Base-by-base conservation (phyloP, 2,888 invertebrate genomes). In the Euzophera pinguis region DNA sequence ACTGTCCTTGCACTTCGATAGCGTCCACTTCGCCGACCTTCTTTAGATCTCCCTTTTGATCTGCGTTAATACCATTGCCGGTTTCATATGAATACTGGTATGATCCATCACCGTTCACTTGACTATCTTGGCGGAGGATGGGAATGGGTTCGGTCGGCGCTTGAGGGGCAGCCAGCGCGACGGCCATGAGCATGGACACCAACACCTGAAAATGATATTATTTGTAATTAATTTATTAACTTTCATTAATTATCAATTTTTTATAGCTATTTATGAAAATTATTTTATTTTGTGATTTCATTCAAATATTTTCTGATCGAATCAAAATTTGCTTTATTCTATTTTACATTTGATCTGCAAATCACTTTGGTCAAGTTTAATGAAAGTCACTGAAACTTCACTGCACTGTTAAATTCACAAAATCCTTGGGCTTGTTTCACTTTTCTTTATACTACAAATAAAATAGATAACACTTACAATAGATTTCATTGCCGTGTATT, bases 11-110 rank as follows among this genome's bases (percentile, higher is more conserved):
- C 3, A 93, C 94, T 51, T 92, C 91, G 53, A 90, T 69, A 16
- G 89, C 84, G 27, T 92, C 91, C 0, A 82, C 78, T 1, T 91
- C 91, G 1, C 92, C 92, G 1, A 90, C 86, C 73, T 91, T 92
- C 81, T 92, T 92, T 65, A 92, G 69, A 59, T 86, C 91, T 47
- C 93, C 93, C 60, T 90, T 90, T 67, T 93, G 93, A 55, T 92
- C 89, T 27, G 90, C 93, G 42, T 81, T 77, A 65, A 94, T 94
- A 43, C 93, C 93, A 65, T 94, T 93, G 39, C 92, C 93, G 42
- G 94, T 93, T 73, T 94, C 93, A 68, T 91, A 94, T 37, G 90
- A 86, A 68, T 84, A 93, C 60, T 84, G 84, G 72, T 93, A 93
- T 7, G 92, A 88, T 32, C 94, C 94, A 54, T 94, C 93, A 0